Percentiles rank a stretch among this genome's conserved stretches.
Conservation (phyloP, 1,140 invertebrate species). For the Tribolium madens region DNA sequence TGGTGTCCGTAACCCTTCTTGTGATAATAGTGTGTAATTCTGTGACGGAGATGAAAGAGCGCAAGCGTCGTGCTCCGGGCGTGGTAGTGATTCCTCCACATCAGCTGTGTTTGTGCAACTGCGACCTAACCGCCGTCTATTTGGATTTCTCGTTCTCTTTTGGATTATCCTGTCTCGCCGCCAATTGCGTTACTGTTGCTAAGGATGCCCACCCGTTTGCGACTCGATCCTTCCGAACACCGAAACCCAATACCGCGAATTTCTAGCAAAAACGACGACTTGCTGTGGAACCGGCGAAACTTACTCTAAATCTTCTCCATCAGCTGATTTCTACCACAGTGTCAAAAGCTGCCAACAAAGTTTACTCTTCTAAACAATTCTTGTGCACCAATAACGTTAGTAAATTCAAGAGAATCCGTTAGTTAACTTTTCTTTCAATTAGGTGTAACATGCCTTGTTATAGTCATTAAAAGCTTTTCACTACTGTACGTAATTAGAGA, state of each 20-base stretch:
- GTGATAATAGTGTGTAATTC: conserved; percentile 66
- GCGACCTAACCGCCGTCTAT: conserved; percentile 51
- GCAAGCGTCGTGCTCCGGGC: conserved; percentile 61
- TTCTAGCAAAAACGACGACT: neutral
- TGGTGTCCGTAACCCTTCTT: conserved; percentile 61
- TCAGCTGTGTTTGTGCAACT: conserved; percentile 61
- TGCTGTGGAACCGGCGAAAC: neutral
- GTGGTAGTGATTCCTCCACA: conserved; percentile 64
- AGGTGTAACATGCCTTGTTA: neutral
- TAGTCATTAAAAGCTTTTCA: neutral
- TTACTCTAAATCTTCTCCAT: neutral
- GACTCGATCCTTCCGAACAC: conserved; percentile 36
- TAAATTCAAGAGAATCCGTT: too few species aligned
- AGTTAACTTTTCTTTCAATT: too few species aligned
- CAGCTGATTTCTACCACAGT: neutral
- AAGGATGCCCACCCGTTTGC: conserved; percentile 41
- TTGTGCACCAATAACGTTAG: too few species aligned
- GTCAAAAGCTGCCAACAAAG: neutral
- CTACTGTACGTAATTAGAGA: neutral
- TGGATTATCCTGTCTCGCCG: conserved; percentile 45
- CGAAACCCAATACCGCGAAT: conserved; percentile 7
- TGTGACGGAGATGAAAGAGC: conserved; percentile 54
- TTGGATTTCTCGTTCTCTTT: conserved; percentile 49
- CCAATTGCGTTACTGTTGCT: conserved; percentile 30
- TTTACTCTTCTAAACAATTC: too few species aligned